A percentile compares a stretch with the other conserved stretches of the same genome.
phyloP scores from a whole-genome alignment of 2,888 invertebrate species.

The Zeuzera pyrina region DNA sequence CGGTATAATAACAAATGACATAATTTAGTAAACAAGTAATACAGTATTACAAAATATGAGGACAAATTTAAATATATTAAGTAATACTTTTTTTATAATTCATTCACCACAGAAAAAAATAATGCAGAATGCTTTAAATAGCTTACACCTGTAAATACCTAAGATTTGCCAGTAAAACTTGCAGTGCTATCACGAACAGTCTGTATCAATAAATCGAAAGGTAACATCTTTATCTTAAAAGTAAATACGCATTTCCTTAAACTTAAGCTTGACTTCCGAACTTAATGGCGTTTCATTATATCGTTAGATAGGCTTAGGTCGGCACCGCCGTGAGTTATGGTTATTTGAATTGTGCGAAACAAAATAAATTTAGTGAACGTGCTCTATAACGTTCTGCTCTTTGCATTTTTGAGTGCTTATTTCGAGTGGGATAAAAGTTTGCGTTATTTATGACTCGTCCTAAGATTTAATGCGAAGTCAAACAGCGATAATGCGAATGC shows the following conservation, averaged over 20 bases:
- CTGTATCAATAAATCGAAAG: constrained; percentile 63
- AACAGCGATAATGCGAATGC: constrained; percentile 66
- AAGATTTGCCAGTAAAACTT: no score
- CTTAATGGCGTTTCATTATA: constrained; percentile 70
- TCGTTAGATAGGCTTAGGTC: constrained; percentile 68
- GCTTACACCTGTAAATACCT: no score
- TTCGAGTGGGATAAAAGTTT: constrained; percentile 71
- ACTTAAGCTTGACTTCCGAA: constrained; percentile 57
- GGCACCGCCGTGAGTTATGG: constrained; percentile 60
- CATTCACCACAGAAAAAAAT: no score
- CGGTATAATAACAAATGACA: no score
- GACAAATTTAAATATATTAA: no score
- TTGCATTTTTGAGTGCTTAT: constrained; percentile 75
- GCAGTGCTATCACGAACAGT: no score
- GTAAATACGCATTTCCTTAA: constrained; percentile 48
- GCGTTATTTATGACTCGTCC: constrained; percentile 65
- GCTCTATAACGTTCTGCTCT: constrained; percentile 70
- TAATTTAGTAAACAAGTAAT: no score
- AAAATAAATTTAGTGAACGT: constrained; percentile 73
- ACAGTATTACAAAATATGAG: no score
- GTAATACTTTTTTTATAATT: no score
- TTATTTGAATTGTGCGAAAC: constrained; percentile 73
- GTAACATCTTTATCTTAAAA: constrained; percentile 61
- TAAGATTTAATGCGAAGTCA: constrained; percentile 73
- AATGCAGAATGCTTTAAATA: no score